phyloP scores from a whole-genome alignment of 2,797 vertebrate species.

The Spea hammondii region DNA sequence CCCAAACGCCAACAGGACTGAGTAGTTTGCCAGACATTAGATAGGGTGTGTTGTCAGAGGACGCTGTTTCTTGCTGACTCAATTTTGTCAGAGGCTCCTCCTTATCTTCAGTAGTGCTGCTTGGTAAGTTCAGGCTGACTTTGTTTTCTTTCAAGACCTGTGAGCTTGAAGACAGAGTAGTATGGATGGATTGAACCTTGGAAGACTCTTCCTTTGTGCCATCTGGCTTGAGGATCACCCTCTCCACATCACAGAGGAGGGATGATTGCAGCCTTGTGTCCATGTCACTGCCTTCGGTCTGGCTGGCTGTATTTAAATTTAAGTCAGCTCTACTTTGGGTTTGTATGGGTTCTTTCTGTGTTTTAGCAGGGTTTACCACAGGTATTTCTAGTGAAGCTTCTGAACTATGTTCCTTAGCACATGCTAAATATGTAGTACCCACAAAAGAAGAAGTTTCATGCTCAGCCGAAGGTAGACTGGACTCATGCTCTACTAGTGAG shows the following conservation, averaged over 20 bases:
- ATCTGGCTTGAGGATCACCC: slow-evolving; percentile 25
- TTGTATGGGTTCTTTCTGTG: background rate
- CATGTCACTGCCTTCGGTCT: slow-evolving; percentile 10
- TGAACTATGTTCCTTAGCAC: background rate
- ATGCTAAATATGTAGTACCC: background rate
- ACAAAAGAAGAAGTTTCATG: background rate
- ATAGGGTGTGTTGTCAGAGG: slow-evolving; percentile 32
- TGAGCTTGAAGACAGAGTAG: background rate
- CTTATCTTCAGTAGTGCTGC: slow-evolving; percentile 27
- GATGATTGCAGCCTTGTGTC: slow-evolving; percentile 12
- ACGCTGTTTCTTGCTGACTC: slow-evolving; percentile 34
- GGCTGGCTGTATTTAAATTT: slow-evolving; percentile 5
- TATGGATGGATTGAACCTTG: slow-evolving; percentile 24
- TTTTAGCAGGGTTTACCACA: slow-evolving; percentile 1
- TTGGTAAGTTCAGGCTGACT: slow-evolving; percentile 18
- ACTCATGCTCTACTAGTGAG: background rate
- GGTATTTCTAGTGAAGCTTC: background rate
- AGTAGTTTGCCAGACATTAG: slow-evolving; percentile 13
- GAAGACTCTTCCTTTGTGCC: background rate
- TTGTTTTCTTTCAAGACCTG: slow-evolving; percentile 7
- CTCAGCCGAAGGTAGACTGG: background rate
- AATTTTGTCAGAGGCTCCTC: slow-evolving; percentile 18
- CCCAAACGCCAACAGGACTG: background rate
- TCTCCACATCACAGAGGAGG: slow-evolving; percentile 21
- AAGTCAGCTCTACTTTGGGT: slow-evolving; percentile 14